Evolutionary conservation across 2,888 invertebrate species (phyloP), one percentile per base, ranked within the genome.

Genomic region (Sinotaia quadrata): DNA sequence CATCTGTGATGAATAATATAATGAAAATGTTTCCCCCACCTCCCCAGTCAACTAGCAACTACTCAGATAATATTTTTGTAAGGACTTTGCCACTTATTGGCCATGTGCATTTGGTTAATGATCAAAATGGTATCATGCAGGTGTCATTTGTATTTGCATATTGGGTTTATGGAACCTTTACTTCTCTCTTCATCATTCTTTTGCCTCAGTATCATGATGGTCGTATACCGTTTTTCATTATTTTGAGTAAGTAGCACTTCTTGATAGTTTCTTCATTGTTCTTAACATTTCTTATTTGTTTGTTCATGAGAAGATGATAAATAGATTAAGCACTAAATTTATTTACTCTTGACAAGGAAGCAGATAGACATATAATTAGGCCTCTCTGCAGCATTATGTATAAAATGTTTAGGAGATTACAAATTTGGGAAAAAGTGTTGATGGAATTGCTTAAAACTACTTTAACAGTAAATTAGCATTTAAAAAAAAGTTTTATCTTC

Each of bases 111-210:
- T 73, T 77, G 67, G 76, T 80, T 10, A 75, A 71, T 52, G 83
- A 83, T 59, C 72, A 29, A 21, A 67, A 76, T 37, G 86, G 86
- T 0, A 77, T 81, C 10, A 47, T 78, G 63, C 69, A 74, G 44
- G 57, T 81, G n/a, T 69, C 71, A 2, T 72, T 75, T 33, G 78
- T 84, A 27, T 52, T 83, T 7, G 72, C 77, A 12, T 86, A 86
- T 70, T 87, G 87, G 87, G 56, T 85, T 10, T 86, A 84, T 75
- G 85, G 85, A 21, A 79, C 81, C 3, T 80, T 80, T 67, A 75
- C 75, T 4, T 76, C 81, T 5, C 75, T 80, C 44, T 83, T 72
- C 69, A 74, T 85, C 12, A 74, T 87, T n/a, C 71, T 87, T 18
- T 52, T 80, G 33, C 87, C 87, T 15, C 81, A 81, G 47, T 82